Percentiles rank a stretch among this genome's conserved stretches.
These are phyloP conservation scores for Lota lota DNA, from an alignment of 2,113 vertebrate species.

Conservation along the genomic window DNA sequence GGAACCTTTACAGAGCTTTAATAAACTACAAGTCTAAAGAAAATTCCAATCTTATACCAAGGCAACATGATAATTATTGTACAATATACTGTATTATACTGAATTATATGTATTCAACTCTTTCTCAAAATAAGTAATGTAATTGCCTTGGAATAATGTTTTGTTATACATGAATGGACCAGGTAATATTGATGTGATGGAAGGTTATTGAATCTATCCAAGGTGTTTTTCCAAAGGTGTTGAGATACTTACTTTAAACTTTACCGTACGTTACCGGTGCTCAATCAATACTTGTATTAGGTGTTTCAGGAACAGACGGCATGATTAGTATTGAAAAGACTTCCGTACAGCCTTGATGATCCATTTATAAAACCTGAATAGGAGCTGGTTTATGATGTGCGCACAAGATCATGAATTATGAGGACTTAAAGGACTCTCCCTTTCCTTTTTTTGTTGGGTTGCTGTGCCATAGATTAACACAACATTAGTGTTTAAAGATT, in stretches of 20 bases:
- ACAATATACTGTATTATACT: constrained; percentile 5
- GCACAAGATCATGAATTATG: constrained; percentile 9
- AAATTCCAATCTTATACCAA: background rate
- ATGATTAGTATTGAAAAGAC: too few relatives aligned
- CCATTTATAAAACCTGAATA: too few relatives aligned
- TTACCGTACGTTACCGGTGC: too few relatives aligned
- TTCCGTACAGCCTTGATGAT: too few relatives aligned
- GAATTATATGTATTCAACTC: constrained; percentile 3
- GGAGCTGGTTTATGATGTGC: background rate
- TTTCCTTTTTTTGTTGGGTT: background rate
- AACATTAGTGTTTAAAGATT: constrained; percentile 85
- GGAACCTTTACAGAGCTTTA: too few relatives aligned
- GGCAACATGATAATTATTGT: constrained; percentile 1
- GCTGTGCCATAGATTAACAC: constrained; percentile 76
- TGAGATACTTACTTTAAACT: too few relatives aligned
- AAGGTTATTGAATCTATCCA: background rate
- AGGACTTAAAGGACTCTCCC: constrained; percentile 1
- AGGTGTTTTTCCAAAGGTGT: background rate
- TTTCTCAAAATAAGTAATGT: constrained; percentile 17
- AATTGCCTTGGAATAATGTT: constrained; percentile 18
- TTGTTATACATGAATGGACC: background rate
- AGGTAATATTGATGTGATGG: constrained; percentile 22
- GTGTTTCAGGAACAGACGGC: too few relatives aligned
- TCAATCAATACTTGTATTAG: too few relatives aligned
- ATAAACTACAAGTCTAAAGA: too few relatives aligned